A percentile compares a stretch with the other conserved stretches of the same genome.
Evolutionary conservation across 2,888 invertebrate genomes (phyloP).

Genomic region (Petrophora chlorosata): DNA sequence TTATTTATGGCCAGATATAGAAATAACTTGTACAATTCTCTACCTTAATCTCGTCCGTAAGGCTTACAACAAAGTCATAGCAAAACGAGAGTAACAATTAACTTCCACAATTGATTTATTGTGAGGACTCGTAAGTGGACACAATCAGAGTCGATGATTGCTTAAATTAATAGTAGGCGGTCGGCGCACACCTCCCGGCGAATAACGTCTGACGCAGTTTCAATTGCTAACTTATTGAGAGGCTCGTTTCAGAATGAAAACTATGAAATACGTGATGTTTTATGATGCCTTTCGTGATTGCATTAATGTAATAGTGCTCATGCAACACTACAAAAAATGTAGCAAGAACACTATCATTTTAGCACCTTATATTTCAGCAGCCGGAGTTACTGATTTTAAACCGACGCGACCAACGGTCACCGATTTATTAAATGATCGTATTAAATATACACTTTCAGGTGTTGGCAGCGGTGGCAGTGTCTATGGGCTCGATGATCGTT

Average conservation of each 20-base stretch:
- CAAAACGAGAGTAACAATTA: slow-evolving; percentile 32
- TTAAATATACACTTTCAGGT: slow-evolving; percentile 83
- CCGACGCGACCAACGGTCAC: too few species aligned
- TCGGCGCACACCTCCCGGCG: slow-evolving; percentile 62
- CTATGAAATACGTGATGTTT: slow-evolving; percentile 22
- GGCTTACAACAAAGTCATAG: slow-evolving; percentile 1
- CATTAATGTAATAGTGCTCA: not conserved
- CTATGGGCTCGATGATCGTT: slow-evolving; percentile 93
- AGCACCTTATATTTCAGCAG: not conserved
- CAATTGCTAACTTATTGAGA: slow-evolving; percentile 22
- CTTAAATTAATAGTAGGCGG: slow-evolving; percentile 68
- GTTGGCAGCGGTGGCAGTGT: slow-evolving; percentile 92
- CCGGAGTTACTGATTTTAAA: not conserved
- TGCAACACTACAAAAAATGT: slow-evolving; percentile 1
- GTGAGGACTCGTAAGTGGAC: slow-evolving; percentile 51
- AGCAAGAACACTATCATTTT: not conserved
- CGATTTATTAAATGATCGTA: too few species aligned
- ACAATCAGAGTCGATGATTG: slow-evolving; percentile 74
- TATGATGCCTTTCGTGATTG: not conserved
- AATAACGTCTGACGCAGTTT: slow-evolving; percentile 50
- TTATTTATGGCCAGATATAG: too few species aligned
- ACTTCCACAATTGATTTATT: slow-evolving; percentile 42
- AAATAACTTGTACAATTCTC: too few species aligned
- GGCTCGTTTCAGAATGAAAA: slow-evolving; percentile 23
- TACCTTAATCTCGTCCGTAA: too few species aligned